These are phyloP conservation scores for Acrossocheilus fasciatus DNA, from an alignment of 2,797 vertebrate species.

Conservation along the genomic window DNA sequence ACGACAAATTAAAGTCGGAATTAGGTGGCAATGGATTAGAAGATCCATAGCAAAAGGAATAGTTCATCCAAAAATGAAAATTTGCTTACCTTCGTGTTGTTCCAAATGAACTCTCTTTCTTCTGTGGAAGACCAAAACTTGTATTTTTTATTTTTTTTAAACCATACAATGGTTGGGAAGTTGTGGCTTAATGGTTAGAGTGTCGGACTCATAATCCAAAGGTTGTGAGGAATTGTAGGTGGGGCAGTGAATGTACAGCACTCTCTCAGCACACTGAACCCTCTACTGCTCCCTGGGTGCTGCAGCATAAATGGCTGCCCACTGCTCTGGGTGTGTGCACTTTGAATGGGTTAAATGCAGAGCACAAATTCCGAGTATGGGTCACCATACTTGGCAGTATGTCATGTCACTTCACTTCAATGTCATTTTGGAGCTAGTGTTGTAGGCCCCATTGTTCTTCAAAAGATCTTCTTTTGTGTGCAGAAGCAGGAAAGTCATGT, in stretches of 20 bases:
- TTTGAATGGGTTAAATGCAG: too few species aligned
- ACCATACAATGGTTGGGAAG: not conserved
- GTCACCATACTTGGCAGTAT: too few species aligned
- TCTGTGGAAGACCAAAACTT: not conserved
- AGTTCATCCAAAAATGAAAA: not conserved
- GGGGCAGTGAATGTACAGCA: too few species aligned
- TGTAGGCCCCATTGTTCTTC: not conserved
- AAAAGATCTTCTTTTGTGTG: not conserved
- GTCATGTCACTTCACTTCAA: too few species aligned
- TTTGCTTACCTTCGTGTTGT: not conserved
- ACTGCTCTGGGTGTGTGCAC: too few species aligned
- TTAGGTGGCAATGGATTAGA: not conserved
- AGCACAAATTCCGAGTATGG: too few species aligned
- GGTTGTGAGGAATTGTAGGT: too few species aligned
- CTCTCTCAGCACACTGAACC: too few species aligned
- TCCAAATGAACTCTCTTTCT: not conserved
- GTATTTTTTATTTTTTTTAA: not conserved
- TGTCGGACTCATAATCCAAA: too few species aligned
- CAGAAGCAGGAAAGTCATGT: not conserved
- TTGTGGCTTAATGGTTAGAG: too few species aligned
- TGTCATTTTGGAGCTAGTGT: not conserved
- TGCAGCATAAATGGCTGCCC: too few species aligned
- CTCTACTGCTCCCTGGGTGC: too few species aligned
- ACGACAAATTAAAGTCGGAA: constrained; percentile 11
- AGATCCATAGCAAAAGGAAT: not conserved